Conservation (phyloP, 2,888 invertebrate genomes). For the Oeneis ivallda region DNA sequence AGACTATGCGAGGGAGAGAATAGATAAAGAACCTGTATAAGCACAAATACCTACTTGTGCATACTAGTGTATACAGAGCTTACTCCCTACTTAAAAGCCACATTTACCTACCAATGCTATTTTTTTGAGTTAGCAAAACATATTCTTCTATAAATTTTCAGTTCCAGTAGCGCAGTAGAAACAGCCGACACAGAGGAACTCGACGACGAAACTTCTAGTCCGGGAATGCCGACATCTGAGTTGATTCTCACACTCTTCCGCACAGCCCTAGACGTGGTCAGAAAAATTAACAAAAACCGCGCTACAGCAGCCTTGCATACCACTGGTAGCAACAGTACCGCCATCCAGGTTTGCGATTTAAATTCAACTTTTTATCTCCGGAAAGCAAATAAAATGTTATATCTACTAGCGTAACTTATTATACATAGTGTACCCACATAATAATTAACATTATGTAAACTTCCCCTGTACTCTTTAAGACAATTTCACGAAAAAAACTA, state of each 20-base stretch:
- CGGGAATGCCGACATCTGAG: conserved; percentile 65
- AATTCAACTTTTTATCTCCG: not conserved
- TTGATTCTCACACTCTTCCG: conserved; percentile 69
- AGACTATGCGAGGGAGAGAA: no score
- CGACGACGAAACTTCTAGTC: conserved; percentile 43
- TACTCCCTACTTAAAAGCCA: no score
- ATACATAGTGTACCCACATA: no score
- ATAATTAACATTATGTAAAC: no score
- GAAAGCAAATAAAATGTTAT: no score
- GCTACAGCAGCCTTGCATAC: conserved; percentile 40
- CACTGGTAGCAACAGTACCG: conserved; percentile 46
- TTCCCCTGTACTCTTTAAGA: no score
- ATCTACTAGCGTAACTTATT: no score
- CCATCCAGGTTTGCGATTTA: conserved; percentile 51
- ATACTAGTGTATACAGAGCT: no score
- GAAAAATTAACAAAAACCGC: conserved; percentile 68
- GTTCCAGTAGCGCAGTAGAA: conserved; percentile 47
- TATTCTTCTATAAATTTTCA: conserved; percentile 28
- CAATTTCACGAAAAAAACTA: no score
- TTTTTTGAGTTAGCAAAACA: not conserved
- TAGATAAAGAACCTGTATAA: no score
- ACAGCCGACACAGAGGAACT: conserved; percentile 39
- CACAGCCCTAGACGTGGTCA: conserved; percentile 71
- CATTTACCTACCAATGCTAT: not conserved
- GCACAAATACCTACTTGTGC: no score